Evolutionary conservation across 2,888 invertebrate species (phyloP).

Genomic region (Drosophila quinaria): DNA sequence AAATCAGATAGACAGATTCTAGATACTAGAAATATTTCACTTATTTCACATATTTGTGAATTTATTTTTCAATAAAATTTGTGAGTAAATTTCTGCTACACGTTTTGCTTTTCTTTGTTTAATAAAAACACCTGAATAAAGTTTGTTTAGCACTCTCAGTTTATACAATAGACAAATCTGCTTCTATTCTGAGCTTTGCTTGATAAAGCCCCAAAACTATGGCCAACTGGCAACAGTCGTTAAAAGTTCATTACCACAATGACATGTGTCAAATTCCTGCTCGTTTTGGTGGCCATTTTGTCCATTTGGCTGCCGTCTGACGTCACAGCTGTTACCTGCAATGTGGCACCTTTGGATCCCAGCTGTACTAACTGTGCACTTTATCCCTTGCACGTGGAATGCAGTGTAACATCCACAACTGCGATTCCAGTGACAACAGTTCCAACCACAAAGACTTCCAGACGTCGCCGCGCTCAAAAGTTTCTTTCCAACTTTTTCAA

Average conservation of each 20-base stretch:
- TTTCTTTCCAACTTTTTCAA: neutral
- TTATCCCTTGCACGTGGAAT: slow-evolving; percentile 31
- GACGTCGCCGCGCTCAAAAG: slow-evolving; percentile 4
- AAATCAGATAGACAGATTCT: neutral
- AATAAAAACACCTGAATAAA: slow-evolving; percentile 43
- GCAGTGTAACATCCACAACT: slow-evolving; percentile 6
- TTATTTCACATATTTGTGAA: slow-evolving; percentile 4
- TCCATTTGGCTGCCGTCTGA: slow-evolving; percentile 10
- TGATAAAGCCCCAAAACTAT: slow-evolving; percentile 8
- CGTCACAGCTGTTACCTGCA: slow-evolving; percentile 41
- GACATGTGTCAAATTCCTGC: slow-evolving; percentile 28
- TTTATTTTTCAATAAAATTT: neutral
- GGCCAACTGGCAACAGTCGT: slow-evolving; percentile 15
- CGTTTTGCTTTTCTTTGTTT: neutral
- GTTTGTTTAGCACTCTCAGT: neutral
- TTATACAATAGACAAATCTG: slow-evolving; percentile 19
- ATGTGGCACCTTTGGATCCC: slow-evolving; percentile 34
- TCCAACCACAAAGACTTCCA: neutral
- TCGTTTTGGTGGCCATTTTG: slow-evolving; percentile 25
- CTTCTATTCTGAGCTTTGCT: slow-evolving; percentile 18
- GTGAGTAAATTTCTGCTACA: neutral
- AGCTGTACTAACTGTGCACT: slow-evolving; percentile 35
- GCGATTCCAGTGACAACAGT: slow-evolving; percentile 8
- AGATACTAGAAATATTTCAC: neutral
- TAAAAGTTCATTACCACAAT: slow-evolving; percentile 16